Evolutionary conservation across 1,140 invertebrate species (phyloP), one percentile per base, ranked within the genome.

Genomic region (Drosophila serrata): DNA sequence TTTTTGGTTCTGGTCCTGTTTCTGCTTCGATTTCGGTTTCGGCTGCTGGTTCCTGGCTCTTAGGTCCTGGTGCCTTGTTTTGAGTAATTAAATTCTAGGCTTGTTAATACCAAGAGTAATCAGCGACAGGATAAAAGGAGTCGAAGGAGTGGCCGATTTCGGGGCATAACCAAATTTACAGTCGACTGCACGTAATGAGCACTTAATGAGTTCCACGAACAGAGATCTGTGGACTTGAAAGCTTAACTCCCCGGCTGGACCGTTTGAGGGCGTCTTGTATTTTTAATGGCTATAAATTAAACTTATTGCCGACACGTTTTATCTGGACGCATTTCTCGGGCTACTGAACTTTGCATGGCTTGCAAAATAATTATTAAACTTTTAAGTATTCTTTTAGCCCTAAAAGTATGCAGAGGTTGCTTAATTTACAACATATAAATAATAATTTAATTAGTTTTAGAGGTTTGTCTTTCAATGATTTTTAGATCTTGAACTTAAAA

Each of bases 121-220:
- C 70, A 74, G 39, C 27, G 46, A 9, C 31, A 46, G 45, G 33
- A 62, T 51, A 74, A 68, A 49, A 46, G 75, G 57, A 80, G 73
- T 69, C 43, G 42, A 60, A 56, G 75, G 62, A 45, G 65, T 56
- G 24, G 53, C 57, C 29, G 42, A 55, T 24, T 68, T 62, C 35
- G 42, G 45, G 37, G 37, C 57, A 75, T 82, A 84, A 69, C 69
- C 58, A 65, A 65, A 75, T 65, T 82, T 49, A 53, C 81, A 80
- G 76, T 67, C 49, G 81, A 84, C 72, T 74, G 76, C 56, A 60
- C 48, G 57, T 84, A 85, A 84, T 70, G 81, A 76, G 75, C 72
- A 33, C 72, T 69, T 82, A 84, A 84, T 84, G 81, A 73, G 46
- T 64, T 82, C 57, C 70, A 33, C 55, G 13, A 27, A 49, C 9